Evolutionary conservation across 2,888 invertebrate species (phyloP), one percentile per base, ranked within the genome.

Genomic region (Lycaena phlaeas): DNA sequence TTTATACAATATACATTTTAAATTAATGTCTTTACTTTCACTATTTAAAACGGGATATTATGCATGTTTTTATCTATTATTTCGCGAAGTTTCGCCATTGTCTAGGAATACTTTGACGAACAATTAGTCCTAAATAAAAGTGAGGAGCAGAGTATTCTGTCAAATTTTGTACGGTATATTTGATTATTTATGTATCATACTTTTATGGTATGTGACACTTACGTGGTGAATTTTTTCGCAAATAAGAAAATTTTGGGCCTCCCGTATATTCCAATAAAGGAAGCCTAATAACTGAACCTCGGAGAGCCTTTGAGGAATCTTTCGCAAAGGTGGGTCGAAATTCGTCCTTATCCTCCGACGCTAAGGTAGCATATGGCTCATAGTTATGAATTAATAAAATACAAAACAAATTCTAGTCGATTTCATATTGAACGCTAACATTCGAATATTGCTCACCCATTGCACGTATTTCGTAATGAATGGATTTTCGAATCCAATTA

Each of bases 231-330:
- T 22, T 36, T 25, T 18, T 12, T 7, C 14, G 36, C 9, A 18
- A 36, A 36, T 18, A n/a, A 11, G 30, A 42, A 43, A 50, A 36
- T 38, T 43, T 18, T 26, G 50, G 46, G 38, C 49, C 47, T 57
- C 61, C 65, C 72, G 65, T 72, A 76, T 68, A 71, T 71, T 71
- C 72, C 71, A 76, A 77, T 75, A 76, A 73, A 73, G 72, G 5
- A 7, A 30, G 15, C 30, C 14, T 30, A n/a, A 10, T 27, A 11
- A 7, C 22, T 22, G 22, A 22, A 2, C 22, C 22, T 3, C 22
- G 6, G 3, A 22, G 9, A 22, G 3, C 22, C 9, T 9, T 22
- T 3, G 22, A 5, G 22, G 22, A 22, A 3, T 2, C 26, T 18
- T 10, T n/a, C n/a, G 30, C 9, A 29, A 27, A 15, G 30, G 30